Percentiles rank a stretch among this genome's conserved stretches.
phyloP scores from a whole-genome alignment of 2,113 vertebrate species.

The Proteles cristata region DNA sequence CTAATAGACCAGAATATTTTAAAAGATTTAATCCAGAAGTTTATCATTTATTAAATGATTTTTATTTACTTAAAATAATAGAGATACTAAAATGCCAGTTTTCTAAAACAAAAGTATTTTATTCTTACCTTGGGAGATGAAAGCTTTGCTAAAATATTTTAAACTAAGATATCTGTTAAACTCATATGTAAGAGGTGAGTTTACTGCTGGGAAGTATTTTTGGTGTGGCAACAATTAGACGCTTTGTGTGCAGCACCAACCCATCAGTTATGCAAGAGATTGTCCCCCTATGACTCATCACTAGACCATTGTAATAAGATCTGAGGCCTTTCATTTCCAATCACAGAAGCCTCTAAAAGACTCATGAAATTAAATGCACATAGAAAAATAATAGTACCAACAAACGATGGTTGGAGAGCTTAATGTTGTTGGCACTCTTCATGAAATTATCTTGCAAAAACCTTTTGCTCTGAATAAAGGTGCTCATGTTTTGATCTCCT shows the following conservation, averaged over 20 bases:
- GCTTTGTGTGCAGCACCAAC: not conserved
- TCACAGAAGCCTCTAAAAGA: slow-evolving; percentile 12
- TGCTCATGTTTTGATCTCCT: not conserved
- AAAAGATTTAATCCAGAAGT: not conserved
- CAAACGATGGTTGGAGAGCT: not conserved
- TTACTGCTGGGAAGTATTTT: not conserved
- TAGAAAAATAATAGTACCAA: not conserved
- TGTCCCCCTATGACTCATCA: not conserved
- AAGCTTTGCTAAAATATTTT: not conserved
- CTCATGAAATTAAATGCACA: slow-evolving; percentile 1
- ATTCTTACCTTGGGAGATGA: not conserved
- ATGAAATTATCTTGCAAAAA: not conserved
- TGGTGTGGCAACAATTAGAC: not conserved
- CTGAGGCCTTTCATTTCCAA: slow-evolving; percentile 32
- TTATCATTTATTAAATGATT: not conserved
- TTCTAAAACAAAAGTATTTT: not conserved
- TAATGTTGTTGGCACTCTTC: not conserved
- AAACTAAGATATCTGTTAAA: not conserved
- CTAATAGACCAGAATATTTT: not conserved
- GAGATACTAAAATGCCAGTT: not conserved
- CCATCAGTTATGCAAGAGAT: not conserved
- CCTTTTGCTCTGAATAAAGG: not conserved
- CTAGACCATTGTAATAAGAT: not conserved
- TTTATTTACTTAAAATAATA: not conserved
- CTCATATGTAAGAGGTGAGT: not conserved